Evolutionary conservation across 2,888 invertebrate genomes (phyloP), one percentile per base, ranked within the genome.

Genomic region (Pollenia labialis): DNA sequence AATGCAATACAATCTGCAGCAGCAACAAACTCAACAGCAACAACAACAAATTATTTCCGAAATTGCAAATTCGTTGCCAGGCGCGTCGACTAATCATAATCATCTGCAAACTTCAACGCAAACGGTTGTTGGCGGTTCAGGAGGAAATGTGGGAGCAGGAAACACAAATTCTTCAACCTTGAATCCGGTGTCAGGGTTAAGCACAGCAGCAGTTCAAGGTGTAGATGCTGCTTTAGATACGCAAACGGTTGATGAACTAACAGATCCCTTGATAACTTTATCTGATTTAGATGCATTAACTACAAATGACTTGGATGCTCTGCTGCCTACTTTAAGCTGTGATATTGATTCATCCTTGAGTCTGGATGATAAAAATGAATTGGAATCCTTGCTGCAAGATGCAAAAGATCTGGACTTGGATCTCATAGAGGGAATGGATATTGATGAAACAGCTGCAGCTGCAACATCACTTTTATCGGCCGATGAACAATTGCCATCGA

Each of bases 1-100:
- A 90, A 95, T 95, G 94, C 95, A 95, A 91, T 95, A 95, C 91
- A 95, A 95, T 90, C 94, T 95, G 48, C 93, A 94, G 74, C 95
- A 95, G 89, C 94, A 92, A 74, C 88, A 90, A 80, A 87, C 85
- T 32, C 87, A 94, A 68, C 88, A 76, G 10, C 87, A 87, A 40
- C 87, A 87, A 12, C 90, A 85, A 46, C 88, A 92, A 79, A 86
- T 85, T 85, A 87, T 87, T 50, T 87, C 84, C 1, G 84, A 87
- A 77, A 87, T 87, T 74, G 87, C 87, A 32, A 87, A 87, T 46
- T 87, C 82, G 14, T 82, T 85, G 54, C 76, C 87, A 1, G 87
- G 87, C 1, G 87, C 87, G 44, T 77, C 84, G 44, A 32, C 84
- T 88, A 88, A 60, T 42, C 46, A 42, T 75, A 75, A 68, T 9